These are phyloP conservation scores for Rhodinocichla rosea DNA, from an alignment of 2,113 vertebrate species.

Conservation along the genomic window DNA sequence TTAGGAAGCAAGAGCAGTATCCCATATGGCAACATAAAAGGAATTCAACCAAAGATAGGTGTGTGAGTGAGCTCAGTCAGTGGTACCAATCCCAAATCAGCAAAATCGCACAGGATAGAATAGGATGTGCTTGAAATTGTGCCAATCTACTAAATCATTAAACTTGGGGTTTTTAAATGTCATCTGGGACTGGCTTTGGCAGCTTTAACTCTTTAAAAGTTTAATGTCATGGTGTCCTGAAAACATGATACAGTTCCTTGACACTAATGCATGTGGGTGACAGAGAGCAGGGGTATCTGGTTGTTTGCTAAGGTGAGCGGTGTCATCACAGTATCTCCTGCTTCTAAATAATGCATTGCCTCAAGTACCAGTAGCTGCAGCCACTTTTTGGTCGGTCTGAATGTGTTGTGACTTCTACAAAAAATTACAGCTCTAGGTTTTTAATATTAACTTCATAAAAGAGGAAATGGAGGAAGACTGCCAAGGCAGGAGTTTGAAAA, in stretches of 20 bases:
- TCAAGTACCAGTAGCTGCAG: neutral
- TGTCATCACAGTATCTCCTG: neutral
- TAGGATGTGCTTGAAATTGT: neutral
- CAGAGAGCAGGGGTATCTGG: conserved; percentile 12
- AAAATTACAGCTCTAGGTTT: neutral
- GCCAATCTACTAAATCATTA: conserved; percentile 36
- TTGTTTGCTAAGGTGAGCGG: neutral
- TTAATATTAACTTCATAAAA: neutral
- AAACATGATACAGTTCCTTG: conserved; percentile 25
- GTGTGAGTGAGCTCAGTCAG: neutral
- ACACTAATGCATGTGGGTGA: neutral
- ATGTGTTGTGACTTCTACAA: neutral
- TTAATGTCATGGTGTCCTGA: conserved; percentile 44
- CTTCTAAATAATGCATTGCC: neutral
- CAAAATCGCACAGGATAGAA: neutral
- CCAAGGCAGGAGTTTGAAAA: neutral
- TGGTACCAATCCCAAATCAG: neutral
- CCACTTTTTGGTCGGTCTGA: neutral
- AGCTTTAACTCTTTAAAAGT: conserved; percentile 51
- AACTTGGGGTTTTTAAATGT: neutral
- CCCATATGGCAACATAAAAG: neutral
- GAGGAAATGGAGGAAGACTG: neutral
- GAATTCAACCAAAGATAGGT: neutral
- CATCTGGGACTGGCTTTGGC: conserved; percentile 19
- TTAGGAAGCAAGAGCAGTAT: neutral